Evolutionary conservation across 2,797 vertebrate species (phyloP).

Genomic region (Cossypha caffra): DNA sequence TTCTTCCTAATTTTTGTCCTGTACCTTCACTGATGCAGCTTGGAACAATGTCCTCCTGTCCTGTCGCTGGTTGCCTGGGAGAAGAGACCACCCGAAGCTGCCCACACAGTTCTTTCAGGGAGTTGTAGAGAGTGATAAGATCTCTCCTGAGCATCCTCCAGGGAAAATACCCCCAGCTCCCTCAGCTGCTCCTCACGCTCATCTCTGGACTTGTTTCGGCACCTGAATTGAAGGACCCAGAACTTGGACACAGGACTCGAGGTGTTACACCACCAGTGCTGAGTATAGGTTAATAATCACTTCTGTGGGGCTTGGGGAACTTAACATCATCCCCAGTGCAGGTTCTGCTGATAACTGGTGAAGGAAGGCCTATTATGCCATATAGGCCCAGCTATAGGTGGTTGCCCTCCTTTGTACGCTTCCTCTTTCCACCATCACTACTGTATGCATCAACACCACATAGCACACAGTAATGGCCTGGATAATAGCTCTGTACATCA

Average conservation of each 20-base stretch:
- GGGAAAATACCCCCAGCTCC: background rate
- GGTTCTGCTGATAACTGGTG: background rate
- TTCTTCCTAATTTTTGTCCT: background rate
- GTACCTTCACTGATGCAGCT: too few species aligned
- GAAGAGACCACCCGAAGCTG: background rate
- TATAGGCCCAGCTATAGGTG: rapidly evolving
- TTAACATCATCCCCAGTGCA: rapidly evolving
- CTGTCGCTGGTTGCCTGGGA: background rate
- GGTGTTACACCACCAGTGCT: background rate
- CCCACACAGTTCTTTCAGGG: background rate
- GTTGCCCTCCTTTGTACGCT: rapidly evolving
- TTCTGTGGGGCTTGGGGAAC: background rate
- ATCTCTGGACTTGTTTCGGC: too few species aligned
- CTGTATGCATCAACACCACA: rapidly evolving
- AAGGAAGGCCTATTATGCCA: rapidly evolving
- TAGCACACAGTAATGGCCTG: too few species aligned
- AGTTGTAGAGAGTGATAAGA: background rate
- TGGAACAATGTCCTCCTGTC: background rate
- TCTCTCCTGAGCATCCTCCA: background rate
- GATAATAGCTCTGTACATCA: rapidly evolving
- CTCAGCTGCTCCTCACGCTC: background rate
- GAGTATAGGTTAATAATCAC: background rate
- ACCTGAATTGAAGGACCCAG: background rate
- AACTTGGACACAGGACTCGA: rapidly evolving
- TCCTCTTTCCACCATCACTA: rapidly evolving